phyloP scores from a whole-genome alignment of 2,888 invertebrate genomes.

The Brachyptera risi region DNA sequence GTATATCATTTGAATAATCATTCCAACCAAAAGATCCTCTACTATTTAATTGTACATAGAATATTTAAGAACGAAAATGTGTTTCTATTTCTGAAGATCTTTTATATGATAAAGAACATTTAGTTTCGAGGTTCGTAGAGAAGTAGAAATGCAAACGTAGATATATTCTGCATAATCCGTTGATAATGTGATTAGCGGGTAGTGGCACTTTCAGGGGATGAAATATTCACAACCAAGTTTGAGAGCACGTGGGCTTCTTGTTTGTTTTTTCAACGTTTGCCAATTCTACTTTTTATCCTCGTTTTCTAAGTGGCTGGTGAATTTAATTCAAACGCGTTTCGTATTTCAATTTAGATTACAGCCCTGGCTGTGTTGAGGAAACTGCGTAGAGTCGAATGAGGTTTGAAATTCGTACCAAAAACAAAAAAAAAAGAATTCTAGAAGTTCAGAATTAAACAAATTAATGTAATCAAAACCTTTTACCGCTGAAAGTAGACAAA shows the following conservation, averaged over 20 bases:
- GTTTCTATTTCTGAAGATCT: slow-evolving; percentile 24
- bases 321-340: slow-evolving; percentile 12
- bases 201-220: slow-evolving; percentile 17
- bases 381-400: no score
- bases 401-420: no score
- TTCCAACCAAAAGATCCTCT: not conserved
- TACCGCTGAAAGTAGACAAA: no score
- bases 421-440: no score
- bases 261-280: slow-evolving; percentile 14
- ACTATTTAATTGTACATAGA: no score
- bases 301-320: slow-evolving; percentile 13
- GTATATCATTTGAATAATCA: not conserved
- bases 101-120: slow-evolving; percentile 15
- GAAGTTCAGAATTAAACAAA: no score
- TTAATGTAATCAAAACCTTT: no score
- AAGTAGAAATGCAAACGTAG: slow-evolving; percentile 23
- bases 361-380: no score
- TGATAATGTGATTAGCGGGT: slow-evolving; percentile 24
- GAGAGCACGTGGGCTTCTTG: not conserved
- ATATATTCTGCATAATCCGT: slow-evolving; percentile 24
- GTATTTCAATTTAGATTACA: no score
- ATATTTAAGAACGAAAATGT: no score
- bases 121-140: slow-evolving; percentile 14
- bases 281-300: slow-evolving; percentile 11
- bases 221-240: slow-evolving; percentile 12